Base-by-base conservation (phyloP, 2,113 vertebrate species). In the Gymnocephalus cernua region DNA sequence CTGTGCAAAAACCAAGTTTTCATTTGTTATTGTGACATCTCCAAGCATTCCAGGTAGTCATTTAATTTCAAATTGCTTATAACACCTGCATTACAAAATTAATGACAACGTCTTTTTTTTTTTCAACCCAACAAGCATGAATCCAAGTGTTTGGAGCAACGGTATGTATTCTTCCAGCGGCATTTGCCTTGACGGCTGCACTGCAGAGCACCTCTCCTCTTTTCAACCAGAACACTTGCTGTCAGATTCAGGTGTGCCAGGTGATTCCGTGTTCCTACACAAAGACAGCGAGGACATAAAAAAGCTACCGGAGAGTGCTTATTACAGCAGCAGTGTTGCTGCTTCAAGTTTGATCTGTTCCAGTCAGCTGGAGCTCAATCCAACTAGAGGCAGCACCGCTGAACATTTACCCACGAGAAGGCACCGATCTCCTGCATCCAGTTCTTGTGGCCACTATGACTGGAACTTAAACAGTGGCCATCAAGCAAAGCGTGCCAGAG, bases 401-500 rank as follows among this genome's bases (percentile, higher is more conserved):
- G 89, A 69, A 11, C 66, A 85, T 15, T 10, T 82, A 21, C 89
- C 89, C 14, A 61, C 83, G 23, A 87, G 86, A 80, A 82, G 29
- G 56, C 58, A 53, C 23, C 59, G 63, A 0, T 1, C 78, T 32
- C 84, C 83, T 27, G 77, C 86, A 69, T 79, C 89, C 16, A 21
- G 50, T 19, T 23, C 73, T 0, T 90, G 93, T 11, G 59, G 74
- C 58, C 75, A 82, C 15, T 32, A 63, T 1, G 91, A 95, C 14
- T 92, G 95, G 77, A 88, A 92, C 63, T 32, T 88, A 0, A 79
- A 90, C 27, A 94, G 95, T 25, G 94, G 96, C 27, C 82, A 95
- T 74, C 94, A 54, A 83, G 97, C 96, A 12, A 99, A 99, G 89
- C 92, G 96, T 19, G 96, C 97, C 68, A 95, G 97, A 77, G 98